Base-by-base conservation (phyloP, 2,113 vertebrate species). In the Ceyx melanurus region DNA sequence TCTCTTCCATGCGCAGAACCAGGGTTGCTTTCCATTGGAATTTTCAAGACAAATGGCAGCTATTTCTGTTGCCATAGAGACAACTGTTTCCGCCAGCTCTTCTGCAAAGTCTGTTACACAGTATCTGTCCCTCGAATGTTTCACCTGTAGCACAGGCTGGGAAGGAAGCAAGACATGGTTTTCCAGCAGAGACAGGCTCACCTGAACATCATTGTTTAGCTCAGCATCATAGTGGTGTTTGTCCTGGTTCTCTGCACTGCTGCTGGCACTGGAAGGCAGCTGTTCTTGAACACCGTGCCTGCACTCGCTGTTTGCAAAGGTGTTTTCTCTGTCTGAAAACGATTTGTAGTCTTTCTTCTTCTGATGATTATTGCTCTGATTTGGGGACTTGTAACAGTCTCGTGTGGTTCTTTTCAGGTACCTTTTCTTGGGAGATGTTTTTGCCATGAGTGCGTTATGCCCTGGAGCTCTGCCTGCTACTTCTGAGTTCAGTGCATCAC, bases 41-140 rank as follows among this genome's bases (percentile, higher is more conserved):
- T 99, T 99, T 94, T 99, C 99, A 71, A 99, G 97, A 94, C 98
- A 99, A 96, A 99, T 99, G 33, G 99, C 99, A 89, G 99, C 99
- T 78, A 99, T 98, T 97, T 99, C 99, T 31, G 99, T 99, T 94
- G 99, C 99, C 99, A 99, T 99, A 82, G 99, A 99, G 79, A 99
- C 99, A 51, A 99, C 99, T 1, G 99, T 99, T 78, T 99, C 97
- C 54, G 99, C 98, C 95, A 99, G 94, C 95, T 99, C 99, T 92
- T 99, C 99, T 7, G 99, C 99, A 82, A 99, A 99, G 92, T 99
- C 99, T 58, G 98, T 97, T 85, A 99, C 97, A 58, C 98, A 98
- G 57, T 98, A 98, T 92, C 97, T 96, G 31, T 98, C 98, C 25
- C 97, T 88, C 77, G 98, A 96, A 74, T 96, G 97, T 96, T 98